Conservation (phyloP, 2,888 invertebrate genomes). For the Subacronicta megacephala region DNA sequence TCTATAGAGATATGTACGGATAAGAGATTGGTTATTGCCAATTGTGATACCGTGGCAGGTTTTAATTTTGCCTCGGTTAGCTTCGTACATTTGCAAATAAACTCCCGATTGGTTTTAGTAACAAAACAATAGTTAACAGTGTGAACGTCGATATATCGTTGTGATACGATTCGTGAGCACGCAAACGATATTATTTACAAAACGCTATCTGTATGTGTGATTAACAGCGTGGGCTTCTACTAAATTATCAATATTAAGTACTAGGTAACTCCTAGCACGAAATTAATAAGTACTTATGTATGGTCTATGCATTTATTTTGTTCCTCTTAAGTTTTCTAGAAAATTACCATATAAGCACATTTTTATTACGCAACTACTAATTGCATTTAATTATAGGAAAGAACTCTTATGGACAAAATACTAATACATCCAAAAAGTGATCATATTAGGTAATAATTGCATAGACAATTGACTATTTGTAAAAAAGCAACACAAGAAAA, state of each 20-base stretch:
- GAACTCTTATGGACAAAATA: too few relatives aligned
- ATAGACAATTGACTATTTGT: too few relatives aligned
- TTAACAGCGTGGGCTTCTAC: conserved; percentile 25
- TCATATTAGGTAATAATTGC: too few relatives aligned
- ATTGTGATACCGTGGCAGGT: conserved; percentile 84
- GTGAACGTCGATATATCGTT: conserved; percentile 31
- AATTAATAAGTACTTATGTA: conserved; percentile 53
- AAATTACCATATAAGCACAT: conserved; percentile 21
- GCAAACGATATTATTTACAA: conserved; percentile 54
- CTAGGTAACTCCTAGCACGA: conserved; percentile 41
- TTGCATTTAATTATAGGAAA: too few relatives aligned
- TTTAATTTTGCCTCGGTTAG: conserved; percentile 80
- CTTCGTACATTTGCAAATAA: conserved; percentile 63
- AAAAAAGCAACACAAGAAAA: too few relatives aligned
- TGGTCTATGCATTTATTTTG: conserved; percentile 21
- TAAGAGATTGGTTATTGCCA: conserved; percentile 89
- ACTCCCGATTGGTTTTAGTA: conserved; percentile 71
- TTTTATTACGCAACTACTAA: too few relatives aligned
- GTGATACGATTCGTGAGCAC: conserved; percentile 44
- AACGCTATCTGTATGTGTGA: conserved; percentile 35
- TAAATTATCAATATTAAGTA: conserved; percentile 49
- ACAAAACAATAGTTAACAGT: conserved; percentile 57
- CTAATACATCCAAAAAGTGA: too few relatives aligned
- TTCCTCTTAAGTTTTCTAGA: conserved; percentile 18
- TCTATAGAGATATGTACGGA: conserved; percentile 87